Base-by-base conservation (phyloP, 30 jellyfish, hydroid and myxozoan genomes). In the Hydractinia symbiolongicarpus region DNA sequence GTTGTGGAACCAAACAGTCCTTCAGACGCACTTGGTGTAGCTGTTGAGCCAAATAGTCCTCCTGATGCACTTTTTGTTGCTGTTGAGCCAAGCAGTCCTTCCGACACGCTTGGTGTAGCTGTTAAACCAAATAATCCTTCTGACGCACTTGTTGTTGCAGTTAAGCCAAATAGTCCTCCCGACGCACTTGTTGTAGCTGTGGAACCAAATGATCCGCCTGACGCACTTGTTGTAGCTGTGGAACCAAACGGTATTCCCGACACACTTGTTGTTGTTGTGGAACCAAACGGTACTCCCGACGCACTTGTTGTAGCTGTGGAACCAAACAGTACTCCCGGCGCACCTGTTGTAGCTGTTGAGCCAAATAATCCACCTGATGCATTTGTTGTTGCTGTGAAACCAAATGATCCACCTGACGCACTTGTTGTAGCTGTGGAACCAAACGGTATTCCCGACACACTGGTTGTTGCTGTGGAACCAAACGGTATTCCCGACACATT, bases 1-100 rank as follows among this genome's bases (percentile, higher is more conserved):
- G 89, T 83, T n/a, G 88, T 21, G 7, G 88, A 5, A 13, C 86
- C 88, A 61, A 86, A 80, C 72, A 60, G 66, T 16, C 89, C 57
- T 4, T 89, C 40, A 1, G 86, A 16, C 51, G 78, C 8, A 5
- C 62, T 30, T 5, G 73, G 55, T 9, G 88, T 64, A 0, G 91
- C 79, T 20, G 82, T 73, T 8, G 88, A 7, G 0, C 95, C 90
- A 30, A 81, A 81, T n/a, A 53, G 16, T 20, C 90, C 87, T 0
- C 83, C 82, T 9, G 91, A 58, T 53, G 83, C 7, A 11, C 64
- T 53, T 53, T 4, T 55, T 53, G 86, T 16, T 10, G 86, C 51
- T 54, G 30, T 79, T 19, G 44, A 53, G 14, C n/a, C n/a, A n/a
- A n/a, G n/a, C n/a, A n/a, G n/a, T n/a, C n/a, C 67, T 17, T 8